Evolutionary conservation across 1,140 invertebrate genomes (phyloP).

Genomic region (Rhyacophila brunnea): DNA sequence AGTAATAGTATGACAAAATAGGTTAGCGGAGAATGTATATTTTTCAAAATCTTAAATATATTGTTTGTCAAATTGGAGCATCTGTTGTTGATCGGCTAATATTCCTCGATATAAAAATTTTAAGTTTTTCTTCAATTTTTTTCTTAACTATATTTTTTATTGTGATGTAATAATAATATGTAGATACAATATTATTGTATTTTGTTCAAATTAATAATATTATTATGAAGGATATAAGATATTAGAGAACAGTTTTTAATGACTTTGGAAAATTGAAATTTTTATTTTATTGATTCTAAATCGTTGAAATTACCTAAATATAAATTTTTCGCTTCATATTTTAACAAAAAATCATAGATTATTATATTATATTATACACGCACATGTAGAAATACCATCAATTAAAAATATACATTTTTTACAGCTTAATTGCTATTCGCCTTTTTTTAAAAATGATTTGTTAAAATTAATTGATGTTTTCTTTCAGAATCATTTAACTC

Average conservation of each 20-base stretch:
- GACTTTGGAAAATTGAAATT: background rate
- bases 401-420: conserved; percentile 1
- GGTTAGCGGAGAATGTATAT: background rate
- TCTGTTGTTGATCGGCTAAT: background rate
- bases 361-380: too few species aligned
- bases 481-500: too few species aligned
- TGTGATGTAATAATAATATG: background rate
- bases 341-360: too few species aligned
- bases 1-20: background rate
- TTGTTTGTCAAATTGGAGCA: too few species aligned
- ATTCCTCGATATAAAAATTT: background rate
- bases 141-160: background rate
- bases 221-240: background rate
- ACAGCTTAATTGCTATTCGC: conserved; percentile 10
- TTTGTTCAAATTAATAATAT: background rate
- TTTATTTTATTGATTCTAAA: background rate
- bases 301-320: background rate
- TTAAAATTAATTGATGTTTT: too few species aligned
- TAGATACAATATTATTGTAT: background rate
- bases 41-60: background rate
- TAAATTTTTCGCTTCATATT: background rate
- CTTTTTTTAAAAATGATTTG: conserved; percentile 4
- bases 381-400: too few species aligned
- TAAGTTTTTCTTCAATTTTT: too few species aligned
- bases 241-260: conserved; percentile 1